Conservation (phyloP, 2,113 vertebrate species). For the Natator depressus region DNA sequence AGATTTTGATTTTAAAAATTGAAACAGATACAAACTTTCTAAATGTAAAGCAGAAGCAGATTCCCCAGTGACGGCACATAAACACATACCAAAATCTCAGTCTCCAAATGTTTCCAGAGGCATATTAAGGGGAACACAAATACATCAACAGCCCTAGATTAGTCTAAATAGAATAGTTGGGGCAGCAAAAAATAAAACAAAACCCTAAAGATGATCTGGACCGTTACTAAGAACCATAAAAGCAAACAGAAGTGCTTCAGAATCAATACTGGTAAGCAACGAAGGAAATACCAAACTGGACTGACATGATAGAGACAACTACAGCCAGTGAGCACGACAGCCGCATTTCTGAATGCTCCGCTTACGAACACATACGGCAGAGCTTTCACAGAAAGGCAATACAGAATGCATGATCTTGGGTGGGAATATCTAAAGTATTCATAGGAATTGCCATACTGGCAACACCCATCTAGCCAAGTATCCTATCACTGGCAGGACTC, state of each 20-base stretch:
- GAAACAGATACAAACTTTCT: constrained; percentile 6
- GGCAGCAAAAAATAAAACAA: constrained; percentile 38
- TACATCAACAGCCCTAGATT: constrained; percentile 45
- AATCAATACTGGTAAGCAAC: not conserved
- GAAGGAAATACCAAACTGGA: not conserved
- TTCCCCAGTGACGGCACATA: constrained; percentile 57
- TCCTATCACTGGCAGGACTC: not conserved
- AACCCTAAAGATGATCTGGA: constrained; percentile 34
- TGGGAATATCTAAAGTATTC: not conserved
- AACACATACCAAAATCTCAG: constrained; percentile 54
- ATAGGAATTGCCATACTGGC: not conserved
- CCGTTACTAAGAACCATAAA: constrained; percentile 12
- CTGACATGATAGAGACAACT: not conserved
- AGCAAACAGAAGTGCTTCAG: constrained; percentile 26
- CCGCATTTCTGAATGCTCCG: not conserved
- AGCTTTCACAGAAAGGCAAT: not conserved
- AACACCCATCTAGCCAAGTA: not conserved
- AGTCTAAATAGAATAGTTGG: constrained; percentile 39
- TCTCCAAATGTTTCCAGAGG: constrained; percentile 41
- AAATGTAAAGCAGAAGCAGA: constrained; percentile 37
- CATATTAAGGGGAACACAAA: constrained; percentile 42
- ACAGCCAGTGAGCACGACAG: not conserved
- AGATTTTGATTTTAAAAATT: constrained; percentile 58
- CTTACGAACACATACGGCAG: not conserved
- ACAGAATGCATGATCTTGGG: not conserved